Base-by-base conservation (phyloP, 2,888 invertebrate genomes). In the Apotomis turbidana region DNA sequence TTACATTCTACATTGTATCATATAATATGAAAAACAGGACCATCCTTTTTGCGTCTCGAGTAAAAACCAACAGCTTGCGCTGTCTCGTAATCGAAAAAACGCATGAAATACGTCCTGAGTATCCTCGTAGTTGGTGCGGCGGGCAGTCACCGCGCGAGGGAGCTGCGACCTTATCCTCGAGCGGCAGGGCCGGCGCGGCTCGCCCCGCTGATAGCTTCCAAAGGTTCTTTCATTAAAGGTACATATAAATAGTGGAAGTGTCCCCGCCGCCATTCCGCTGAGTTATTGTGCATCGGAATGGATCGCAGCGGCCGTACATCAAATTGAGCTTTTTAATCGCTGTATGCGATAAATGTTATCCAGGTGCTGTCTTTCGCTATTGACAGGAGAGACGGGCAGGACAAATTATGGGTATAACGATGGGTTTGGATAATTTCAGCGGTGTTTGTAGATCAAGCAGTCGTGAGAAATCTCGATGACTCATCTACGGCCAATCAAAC, bases 1-100 rank as follows among this genome's bases (percentile, higher is more conserved):
- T 66, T 57, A 44, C 55, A 46, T 66, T 55, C 66, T n/a, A 66
- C 66, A 54, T 64, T 64, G 64, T 64, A 15, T 55, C 27, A 46
- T 55, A 27, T n/a, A 46, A 57, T 27, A 46, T 60, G 60, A 64
- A 64, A 57, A 66, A 66, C 66, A 2, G 55, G 46, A 66, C 66
- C 36, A n/a, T 66, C 55, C 66, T 66, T 66, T 66, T 66, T 66
- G 46, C 66, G 55, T 57, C 44, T 46, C 55, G 27, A 36, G 66
- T 55, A 66, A 66, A 66, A 66, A 66, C 46, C 54, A 55, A 57
- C 66, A 66, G 66, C 66, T 66, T 66, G 66, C 57, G 66, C 66
- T 66, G 66, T 66, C 66, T 55, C 15, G 64, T 38, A 54, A 66
- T 27, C 66, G 57, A 66, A 66, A 57, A 66, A 66, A 66, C 66